Evolutionary conservation across 2,113 vertebrate genomes (phyloP).

Genomic region (Martes martes): DNA sequence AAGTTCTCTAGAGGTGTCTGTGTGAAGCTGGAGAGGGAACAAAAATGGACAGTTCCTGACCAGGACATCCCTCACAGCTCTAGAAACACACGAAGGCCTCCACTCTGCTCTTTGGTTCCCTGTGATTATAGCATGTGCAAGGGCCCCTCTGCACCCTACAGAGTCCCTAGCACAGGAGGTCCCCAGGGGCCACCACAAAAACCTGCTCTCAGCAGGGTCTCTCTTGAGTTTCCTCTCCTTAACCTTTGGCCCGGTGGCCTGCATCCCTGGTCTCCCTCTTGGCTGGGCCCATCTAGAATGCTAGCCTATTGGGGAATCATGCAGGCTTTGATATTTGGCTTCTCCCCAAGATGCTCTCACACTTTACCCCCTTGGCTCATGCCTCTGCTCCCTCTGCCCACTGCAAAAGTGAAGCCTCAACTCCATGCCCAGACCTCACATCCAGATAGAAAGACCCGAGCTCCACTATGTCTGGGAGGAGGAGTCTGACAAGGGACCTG

Average conservation of each 20-base stretch:
- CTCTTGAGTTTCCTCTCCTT: background rate
- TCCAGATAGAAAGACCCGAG: background rate
- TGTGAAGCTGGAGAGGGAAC: background rate
- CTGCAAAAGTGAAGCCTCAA: background rate
- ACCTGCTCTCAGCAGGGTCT: background rate
- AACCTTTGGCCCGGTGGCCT: background rate
- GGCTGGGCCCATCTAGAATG: background rate
- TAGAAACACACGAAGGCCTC: background rate
- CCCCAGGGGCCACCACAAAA: background rate
- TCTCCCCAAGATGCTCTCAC: background rate
- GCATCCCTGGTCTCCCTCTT: background rate
- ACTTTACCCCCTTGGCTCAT: background rate
- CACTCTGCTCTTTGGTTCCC: background rate
- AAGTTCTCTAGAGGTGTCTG: background rate
- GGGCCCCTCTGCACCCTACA: background rate
- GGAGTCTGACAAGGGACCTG: background rate
- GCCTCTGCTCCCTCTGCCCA: background rate
- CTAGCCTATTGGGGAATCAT: background rate
- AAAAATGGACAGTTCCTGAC: background rate
- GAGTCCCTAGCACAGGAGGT: background rate
- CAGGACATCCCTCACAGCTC: background rate
- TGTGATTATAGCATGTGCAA: background rate
- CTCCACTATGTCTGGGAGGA: background rate
- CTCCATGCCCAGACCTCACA: background rate
- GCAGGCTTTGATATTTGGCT: background rate